Conservation (phyloP, 53 echinoderm and acorn worm species). For the Apostichopus leukothele region DNA sequence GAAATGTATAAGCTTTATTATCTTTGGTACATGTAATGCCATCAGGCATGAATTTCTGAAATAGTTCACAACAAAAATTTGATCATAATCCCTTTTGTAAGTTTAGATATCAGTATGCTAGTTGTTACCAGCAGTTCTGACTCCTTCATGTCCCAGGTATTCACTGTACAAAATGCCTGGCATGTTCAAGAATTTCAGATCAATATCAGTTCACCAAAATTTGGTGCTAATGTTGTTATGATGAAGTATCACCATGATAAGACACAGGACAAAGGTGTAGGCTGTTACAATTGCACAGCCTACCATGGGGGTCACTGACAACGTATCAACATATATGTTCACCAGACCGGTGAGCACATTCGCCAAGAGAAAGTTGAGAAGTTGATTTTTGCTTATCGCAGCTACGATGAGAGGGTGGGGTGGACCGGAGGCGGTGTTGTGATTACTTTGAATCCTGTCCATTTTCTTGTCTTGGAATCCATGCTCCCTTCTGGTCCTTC, state of each 20-base stretch:
- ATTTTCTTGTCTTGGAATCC: background rate
- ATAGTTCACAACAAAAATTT: too few species aligned
- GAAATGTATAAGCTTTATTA: too few species aligned
- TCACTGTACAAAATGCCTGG: too few species aligned
- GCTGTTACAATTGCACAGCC: constrained; percentile 52
- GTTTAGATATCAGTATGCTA: too few species aligned
- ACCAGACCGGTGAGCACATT: constrained; percentile 85
- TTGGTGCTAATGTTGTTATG: constrained; percentile 58
- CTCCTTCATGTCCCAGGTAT: too few species aligned
- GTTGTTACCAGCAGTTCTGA: too few species aligned
- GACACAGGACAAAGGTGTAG: constrained; percentile 61
- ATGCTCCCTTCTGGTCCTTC: background rate
- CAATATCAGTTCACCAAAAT: constrained; percentile 49
- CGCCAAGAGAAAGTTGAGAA: constrained; percentile 75
- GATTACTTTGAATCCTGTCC: background rate
- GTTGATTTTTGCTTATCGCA: constrained; percentile 70
- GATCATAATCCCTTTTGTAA: too few species aligned
- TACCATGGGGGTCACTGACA: constrained; percentile 33
- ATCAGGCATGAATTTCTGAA: too few species aligned
- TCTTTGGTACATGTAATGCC: too few species aligned
- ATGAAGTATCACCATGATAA: constrained; percentile 52
- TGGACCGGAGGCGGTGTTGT: background rate
- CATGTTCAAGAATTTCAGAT: too few species aligned
- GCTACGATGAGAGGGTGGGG: constrained; percentile 48
- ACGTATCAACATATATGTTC: constrained; percentile 73